These are phyloP conservation scores for Clivina fossor DNA, from an alignment of 2,888 invertebrate genomes.

Conservation along the genomic window DNA sequence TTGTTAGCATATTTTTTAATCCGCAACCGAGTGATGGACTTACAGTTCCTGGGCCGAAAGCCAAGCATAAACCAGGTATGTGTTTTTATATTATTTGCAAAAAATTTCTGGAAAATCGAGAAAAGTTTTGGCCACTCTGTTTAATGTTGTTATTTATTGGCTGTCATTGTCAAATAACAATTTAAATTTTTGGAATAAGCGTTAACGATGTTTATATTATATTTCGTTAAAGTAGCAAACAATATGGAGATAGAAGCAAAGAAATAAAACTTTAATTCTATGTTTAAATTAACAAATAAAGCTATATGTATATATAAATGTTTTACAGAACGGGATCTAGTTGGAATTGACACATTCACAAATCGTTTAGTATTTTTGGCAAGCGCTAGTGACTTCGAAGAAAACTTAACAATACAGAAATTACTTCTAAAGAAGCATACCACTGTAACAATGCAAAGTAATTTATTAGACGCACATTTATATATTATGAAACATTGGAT, in stretches of 20 bases:
- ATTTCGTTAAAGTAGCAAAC: too few species aligned
- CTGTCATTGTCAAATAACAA: too few species aligned
- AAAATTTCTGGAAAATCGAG: too few species aligned
- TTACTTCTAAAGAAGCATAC: constrained; percentile 76
- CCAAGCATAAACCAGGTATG: constrained; percentile 77
- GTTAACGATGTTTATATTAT: too few species aligned
- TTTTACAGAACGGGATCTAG: constrained; percentile 73
- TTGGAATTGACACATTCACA: constrained; percentile 80
- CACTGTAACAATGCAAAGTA: constrained; percentile 72
- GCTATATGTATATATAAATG: too few species aligned
- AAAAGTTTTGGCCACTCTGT: too few species aligned
- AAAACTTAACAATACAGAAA: constrained; percentile 70
- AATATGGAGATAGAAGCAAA: too few species aligned
- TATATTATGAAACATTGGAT: constrained; percentile 89
- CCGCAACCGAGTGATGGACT: constrained; percentile 64
- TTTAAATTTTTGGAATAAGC: too few species aligned
- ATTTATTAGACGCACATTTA: constrained; percentile 84
- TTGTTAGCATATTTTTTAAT: constrained; percentile 78
- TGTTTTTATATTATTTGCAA: too few species aligned
- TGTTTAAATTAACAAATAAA: too few species aligned
- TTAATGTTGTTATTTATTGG: too few species aligned
- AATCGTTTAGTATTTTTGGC: constrained; percentile 81
- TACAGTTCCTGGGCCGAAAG: constrained; percentile 81
- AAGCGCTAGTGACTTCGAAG: constrained; percentile 92
- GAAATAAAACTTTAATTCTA: too few species aligned